These are phyloP conservation scores for Lacerta viridis DNA, from an alignment of 2,797 vertebrate genomes.

Conservation along the genomic window DNA sequence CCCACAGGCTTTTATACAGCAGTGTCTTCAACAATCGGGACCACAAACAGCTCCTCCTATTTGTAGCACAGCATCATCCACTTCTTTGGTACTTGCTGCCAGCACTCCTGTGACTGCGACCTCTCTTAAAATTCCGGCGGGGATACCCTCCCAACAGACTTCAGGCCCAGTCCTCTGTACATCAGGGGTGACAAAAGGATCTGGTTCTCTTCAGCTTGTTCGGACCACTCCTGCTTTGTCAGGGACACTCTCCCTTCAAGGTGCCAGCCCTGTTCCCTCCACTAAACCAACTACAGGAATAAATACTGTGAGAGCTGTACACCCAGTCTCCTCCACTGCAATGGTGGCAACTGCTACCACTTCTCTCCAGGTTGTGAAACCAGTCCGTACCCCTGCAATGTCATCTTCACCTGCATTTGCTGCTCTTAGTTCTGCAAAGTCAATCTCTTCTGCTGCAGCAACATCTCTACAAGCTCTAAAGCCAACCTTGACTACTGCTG, in stretches of 20 bases:
- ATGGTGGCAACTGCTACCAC: conserved; percentile 48
- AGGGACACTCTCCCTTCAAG: background rate
- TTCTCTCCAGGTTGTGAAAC: conserved; percentile 69
- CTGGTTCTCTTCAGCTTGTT: conserved; percentile 55
- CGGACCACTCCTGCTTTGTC: conserved; percentile 31
- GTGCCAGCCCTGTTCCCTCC: conserved; percentile 39
- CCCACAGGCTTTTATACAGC: conserved; percentile 91
- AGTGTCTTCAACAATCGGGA: conserved; percentile 83
- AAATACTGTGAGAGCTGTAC: conserved; percentile 65
- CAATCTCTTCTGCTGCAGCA: background rate
- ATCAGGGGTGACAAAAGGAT: conserved; percentile 31
- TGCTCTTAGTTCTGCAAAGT: conserved; percentile 22
- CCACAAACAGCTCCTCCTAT: conserved; percentile 55
- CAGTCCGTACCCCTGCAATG: conserved; percentile 40
- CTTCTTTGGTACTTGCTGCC: conserved; percentile 55
- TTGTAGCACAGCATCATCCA: conserved; percentile 45
- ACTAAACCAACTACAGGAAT: conserved; percentile 26
- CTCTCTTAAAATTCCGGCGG: conserved; percentile 45
- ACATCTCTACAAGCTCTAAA: conserved; percentile 7
- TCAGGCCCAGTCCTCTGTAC: conserved; percentile 47
- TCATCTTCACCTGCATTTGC: background rate
- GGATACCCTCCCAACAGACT: conserved; percentile 46
- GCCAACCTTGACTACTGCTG: background rate
- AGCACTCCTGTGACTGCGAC: conserved; percentile 33
- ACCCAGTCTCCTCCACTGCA: conserved; percentile 55